A percentile compares a stretch with the other conserved stretches of the same genome.
These are phyloP conservation scores for Aspidiotus rigidus DNA, from an alignment of 2,888 invertebrate genomes.

Conservation along the genomic window DNA sequence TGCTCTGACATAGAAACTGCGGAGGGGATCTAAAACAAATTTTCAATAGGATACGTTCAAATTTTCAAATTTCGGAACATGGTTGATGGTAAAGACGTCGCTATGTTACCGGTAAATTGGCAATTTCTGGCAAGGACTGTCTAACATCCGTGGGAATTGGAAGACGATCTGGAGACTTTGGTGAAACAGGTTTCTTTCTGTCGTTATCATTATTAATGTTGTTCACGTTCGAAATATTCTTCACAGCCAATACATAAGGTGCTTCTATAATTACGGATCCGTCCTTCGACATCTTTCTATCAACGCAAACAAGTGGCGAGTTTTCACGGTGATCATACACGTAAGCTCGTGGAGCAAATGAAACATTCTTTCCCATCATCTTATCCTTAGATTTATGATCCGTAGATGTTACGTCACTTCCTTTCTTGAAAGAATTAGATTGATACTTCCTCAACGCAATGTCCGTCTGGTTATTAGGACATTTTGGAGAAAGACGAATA, in stretches of 20 bases:
- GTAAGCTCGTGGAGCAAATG: conserved; percentile 20
- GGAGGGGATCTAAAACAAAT: conserved; percentile 18
- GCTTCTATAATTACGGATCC: conserved; percentile 19
- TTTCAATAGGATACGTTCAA: no score
- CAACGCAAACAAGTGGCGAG: neutral
- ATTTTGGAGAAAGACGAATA: no score
- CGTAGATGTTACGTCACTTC: neutral
- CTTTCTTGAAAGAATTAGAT: no score
- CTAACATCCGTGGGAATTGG: conserved; percentile 8
- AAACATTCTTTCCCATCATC: conserved; percentile 15
- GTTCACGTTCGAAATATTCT: neutral
- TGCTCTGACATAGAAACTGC: conserved; percentile 19
- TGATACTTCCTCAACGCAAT: no score
- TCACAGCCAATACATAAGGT: conserved; percentile 21
- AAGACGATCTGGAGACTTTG: conserved; percentile 4
- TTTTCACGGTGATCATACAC: neutral
- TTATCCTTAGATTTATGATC: conserved; percentile 4
- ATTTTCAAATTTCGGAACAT: no score
- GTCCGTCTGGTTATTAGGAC: no score
- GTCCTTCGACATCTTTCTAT: neutral
- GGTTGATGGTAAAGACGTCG: no score
- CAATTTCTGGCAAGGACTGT: neutral
- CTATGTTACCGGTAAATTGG: neutral
- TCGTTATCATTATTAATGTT: neutral
- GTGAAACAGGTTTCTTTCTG: neutral